Base-by-base conservation (phyloP, 92 coral and sea anemone genomes). In the Parazoanthus atlanticus region DNA sequence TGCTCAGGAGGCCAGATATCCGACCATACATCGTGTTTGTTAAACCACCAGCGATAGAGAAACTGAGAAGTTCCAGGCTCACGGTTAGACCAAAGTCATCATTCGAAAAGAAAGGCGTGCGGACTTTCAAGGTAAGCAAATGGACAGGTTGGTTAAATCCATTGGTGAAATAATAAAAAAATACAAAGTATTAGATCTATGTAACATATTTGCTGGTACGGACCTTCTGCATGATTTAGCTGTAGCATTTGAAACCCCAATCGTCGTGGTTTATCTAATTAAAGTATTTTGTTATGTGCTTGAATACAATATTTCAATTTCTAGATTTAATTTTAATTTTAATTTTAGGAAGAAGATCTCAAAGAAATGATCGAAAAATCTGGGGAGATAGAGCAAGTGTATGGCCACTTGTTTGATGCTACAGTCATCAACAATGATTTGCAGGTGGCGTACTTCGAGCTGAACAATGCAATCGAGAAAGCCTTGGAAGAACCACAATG, bases 11-110 rank as follows among this genome's bases (percentile, higher is more conserved):
- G 56, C 89, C 93, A 41, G 98, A 96, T 43, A 93, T 93, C 80
- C 94, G 86, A 19, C 98, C 99, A 2, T 96, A 78, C 70, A 84
- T 93, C 26, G 88, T 96, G 67, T 96, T 76, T 69, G 86, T 96
- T 25, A 96, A 96, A 83, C 98, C 99, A 49, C 99, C 99, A 11
- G 28, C 93, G 9, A 78, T 96, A 25, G 96, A 92, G 81, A 96
- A 92, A 85, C 95, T 96, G 32, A 93, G 95, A 34, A 86, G 92
- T n/a, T 89, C 98, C n/a, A 80, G 99, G 77, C 75, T 93, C 46
- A 92, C 94, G 19, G 76, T 90, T 30, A 91, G 92, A 84, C 85
- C 91, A 52, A 92, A 88, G 47, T 74, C 92, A 8, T 89, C 95
- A 25, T 92, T 94, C 31, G 90, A 91, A 82, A 94, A 82, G 74